These are phyloP conservation scores for Ormyrus thymus DNA, from an alignment of 2,888 invertebrate species.

Conservation along the genomic window DNA sequence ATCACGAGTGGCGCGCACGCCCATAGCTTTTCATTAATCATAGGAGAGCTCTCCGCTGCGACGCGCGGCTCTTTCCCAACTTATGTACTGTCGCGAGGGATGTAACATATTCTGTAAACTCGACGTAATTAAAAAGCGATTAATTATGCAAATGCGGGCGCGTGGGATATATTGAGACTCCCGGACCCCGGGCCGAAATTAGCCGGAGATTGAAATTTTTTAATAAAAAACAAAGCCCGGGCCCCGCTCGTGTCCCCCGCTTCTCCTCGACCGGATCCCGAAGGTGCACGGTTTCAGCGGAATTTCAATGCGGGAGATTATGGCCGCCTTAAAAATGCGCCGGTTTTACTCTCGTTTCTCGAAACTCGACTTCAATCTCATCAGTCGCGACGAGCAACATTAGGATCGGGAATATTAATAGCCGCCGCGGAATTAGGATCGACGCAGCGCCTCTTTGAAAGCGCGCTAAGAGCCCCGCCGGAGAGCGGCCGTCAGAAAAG, in stretches of 20 bases:
- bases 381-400: not conserved
- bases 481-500: not conserved
- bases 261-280: not conserved
- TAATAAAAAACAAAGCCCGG: not conserved
- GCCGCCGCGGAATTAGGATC: not conserved
- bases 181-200: too few relatives aligned
- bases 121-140: too few relatives aligned
- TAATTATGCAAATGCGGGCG: too few relatives aligned
- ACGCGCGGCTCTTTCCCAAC: not conserved
- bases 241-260: not conserved
- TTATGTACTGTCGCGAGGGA: not conserved
- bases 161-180: too few relatives aligned
- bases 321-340: constrained; percentile 62
- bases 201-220: not conserved
- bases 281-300: constrained; percentile 56
- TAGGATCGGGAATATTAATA: too few relatives aligned
- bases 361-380: not conserved
- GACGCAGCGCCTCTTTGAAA: not conserved
- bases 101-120: too few relatives aligned
- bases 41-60: not conserved
- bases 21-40: constrained; percentile 45
- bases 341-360: constrained; percentile 47
- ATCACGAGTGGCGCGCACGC: constrained; percentile 28
- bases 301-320: constrained; percentile 74
- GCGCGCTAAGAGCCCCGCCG: not conserved